A percentile compares a stretch with the other conserved stretches of the same genome.
Evolutionary conservation across 2,888 invertebrate species (phyloP).

Genomic region (Apoda limacodes): DNA sequence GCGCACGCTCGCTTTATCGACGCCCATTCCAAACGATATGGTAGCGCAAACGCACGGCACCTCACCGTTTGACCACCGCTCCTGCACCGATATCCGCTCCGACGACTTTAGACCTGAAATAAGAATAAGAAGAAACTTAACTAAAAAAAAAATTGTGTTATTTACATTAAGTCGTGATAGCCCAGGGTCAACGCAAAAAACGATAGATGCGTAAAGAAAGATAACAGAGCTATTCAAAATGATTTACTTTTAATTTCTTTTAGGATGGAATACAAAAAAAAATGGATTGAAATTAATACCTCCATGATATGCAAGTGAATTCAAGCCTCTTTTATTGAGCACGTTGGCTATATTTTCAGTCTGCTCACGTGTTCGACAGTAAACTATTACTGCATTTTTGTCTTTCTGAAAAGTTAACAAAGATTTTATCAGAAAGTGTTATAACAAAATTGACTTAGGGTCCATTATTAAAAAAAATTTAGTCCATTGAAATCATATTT

Average conservation of each 20-base stretch:
- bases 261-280: too few species aligned
- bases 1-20: conserved; percentile 95
- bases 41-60: conserved; percentile 95
- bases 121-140: conserved; percentile 4
- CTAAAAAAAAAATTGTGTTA: conserved; percentile 1
- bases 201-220: too few species aligned
- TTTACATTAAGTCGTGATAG: too few species aligned
- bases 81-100: conserved; percentile 84
- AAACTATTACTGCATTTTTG: conserved; percentile 87
- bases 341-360: conserved; percentile 86
- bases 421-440: background rate
- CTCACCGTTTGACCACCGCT: conserved; percentile 91
- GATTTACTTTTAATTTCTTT: too few species aligned
- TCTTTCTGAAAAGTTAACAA: conserved; percentile 58
- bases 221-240: too few species aligned
- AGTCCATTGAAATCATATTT: background rate
- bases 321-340: conserved; percentile 79
- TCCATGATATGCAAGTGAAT: conserved; percentile 90
- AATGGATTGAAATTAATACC: too few species aligned
- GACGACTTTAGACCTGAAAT: conserved; percentile 74
- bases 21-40: conserved; percentile 99
- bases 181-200: too few species aligned
- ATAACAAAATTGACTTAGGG: too few species aligned
- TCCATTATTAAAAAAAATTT: too few species aligned
- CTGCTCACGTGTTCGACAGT: conserved; percentile 93